These are phyloP conservation scores for Cirrhinus molitorella DNA, from an alignment of 2,797 vertebrate genomes.

Conservation along the genomic window DNA sequence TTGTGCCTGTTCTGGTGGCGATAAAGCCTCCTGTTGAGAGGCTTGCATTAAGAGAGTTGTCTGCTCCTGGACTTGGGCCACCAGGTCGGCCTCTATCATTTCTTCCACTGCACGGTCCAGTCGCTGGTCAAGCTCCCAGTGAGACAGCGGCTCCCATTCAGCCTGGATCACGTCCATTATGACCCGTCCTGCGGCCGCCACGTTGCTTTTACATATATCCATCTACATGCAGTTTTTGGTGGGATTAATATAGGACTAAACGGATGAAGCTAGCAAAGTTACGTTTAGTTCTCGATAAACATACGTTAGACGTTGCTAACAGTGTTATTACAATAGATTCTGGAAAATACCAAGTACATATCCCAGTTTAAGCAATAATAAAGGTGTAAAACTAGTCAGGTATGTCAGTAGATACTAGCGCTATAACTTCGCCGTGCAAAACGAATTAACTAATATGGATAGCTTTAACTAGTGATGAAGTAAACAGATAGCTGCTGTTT, in stretches of 20 bases:
- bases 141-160: constrained; percentile 81
- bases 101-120: constrained; percentile 81
- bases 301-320: not conserved
- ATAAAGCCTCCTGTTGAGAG: constrained; percentile 21
- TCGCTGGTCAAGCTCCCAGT: constrained; percentile 78
- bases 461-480: not conserved
- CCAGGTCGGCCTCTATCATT: constrained; percentile 75
- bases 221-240: not conserved
- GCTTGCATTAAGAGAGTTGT: constrained; percentile 25
- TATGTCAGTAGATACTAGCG: not conserved
- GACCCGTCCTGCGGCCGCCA: constrained; percentile 72
- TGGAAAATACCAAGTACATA: not conserved
- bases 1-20: constrained; percentile 16
- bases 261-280: not conserved
- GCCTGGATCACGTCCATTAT: constrained; percentile 79
- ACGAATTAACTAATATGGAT: not conserved
- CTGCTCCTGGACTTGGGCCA: constrained; percentile 58
- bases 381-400: not conserved
- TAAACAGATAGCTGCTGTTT: not conserved
- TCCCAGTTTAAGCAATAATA: not conserved
- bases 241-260: not conserved
- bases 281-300: not conserved
- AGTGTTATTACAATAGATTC: not conserved
- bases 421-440: not conserved
- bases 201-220: constrained; percentile 36